Base-by-base conservation (phyloP, 92 coral and sea anemone species). In the Desmophyllum pertusum region DNA sequence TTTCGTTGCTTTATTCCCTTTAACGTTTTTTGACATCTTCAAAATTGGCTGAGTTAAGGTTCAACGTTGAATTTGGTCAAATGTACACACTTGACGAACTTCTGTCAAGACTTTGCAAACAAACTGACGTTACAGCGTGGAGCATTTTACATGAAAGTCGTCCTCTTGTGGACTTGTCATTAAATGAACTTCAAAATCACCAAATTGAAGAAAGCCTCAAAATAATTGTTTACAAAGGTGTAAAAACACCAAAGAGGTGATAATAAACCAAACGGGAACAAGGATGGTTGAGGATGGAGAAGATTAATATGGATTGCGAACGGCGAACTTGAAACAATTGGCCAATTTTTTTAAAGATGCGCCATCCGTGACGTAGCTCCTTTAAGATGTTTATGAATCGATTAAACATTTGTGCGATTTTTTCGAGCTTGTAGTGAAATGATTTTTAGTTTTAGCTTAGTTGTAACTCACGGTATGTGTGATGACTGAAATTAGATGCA, bases 71-170 rank as follows among this genome's bases (percentile, higher is more conserved):
- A 35, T 72, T 72, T 25, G 53, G 25, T 10, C 38, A 40, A 43
- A 38, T 43, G 57, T 41, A 10, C 45, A 30, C 19, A 72, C 33
- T 42, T 15, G 57, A 55, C 31, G 48, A 6, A 3, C 77, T 72
- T 43, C 57, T 72, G 77, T 30, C 77, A 72, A 41, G 53, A 43
- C 33, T n/a, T 72, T 13, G 55, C 53, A 72, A 72, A 43, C 77
- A 72, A 40, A 14, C 33, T 72, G 57, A 72, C 57, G 2, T 72
- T 4, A 11, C 29, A 29, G 11, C 53, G 14, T 13, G 23, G 35
- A 72, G 77, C 8, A 14, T 72, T 39, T 27, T 59, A 59, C 65
- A 25, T 15, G 27, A 0, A 59, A 59, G 6, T 59, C 15, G 65
- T 33, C 35, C 65, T 25, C 17, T 25, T 59, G 65, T 59, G 11